Conservation (phyloP, 2,797 vertebrate species). For the Eulemur mongoz region DNA sequence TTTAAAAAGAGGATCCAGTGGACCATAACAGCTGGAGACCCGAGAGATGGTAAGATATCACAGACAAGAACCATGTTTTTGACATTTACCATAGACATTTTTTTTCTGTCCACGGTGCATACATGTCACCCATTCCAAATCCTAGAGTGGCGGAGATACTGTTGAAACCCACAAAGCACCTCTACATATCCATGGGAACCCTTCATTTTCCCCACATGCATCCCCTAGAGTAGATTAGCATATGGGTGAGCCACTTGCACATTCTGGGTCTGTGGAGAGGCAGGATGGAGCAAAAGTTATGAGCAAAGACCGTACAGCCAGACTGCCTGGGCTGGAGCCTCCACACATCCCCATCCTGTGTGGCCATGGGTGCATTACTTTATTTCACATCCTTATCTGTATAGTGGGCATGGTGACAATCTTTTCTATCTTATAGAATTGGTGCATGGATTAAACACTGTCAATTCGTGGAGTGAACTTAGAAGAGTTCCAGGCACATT, state of each 20-base stretch:
- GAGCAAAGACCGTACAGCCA: neutral
- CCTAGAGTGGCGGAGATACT: neutral
- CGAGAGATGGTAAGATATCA: neutral
- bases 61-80: neutral
- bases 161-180: neutral
- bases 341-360: rapidly evolving
- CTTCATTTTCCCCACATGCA: neutral
- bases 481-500: neutral
- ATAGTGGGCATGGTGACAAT: neutral
- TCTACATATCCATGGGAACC: neutral
- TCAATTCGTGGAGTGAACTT: neutral
- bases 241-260: neutral
- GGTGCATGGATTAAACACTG: neutral
- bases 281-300: neutral
- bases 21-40: constrained; percentile 20
- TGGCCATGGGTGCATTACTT: neutral
- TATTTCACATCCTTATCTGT: neutral
- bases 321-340: neutral
- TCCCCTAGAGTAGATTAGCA: neutral
- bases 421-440: neutral
- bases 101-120: neutral
- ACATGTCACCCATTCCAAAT: neutral
- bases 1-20: constrained; percentile 44
- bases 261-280: neutral
- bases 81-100: neutral